Evolutionary conservation across 2,797 vertebrate species (phyloP).

Genomic region (Loriculus beryllinus): DNA sequence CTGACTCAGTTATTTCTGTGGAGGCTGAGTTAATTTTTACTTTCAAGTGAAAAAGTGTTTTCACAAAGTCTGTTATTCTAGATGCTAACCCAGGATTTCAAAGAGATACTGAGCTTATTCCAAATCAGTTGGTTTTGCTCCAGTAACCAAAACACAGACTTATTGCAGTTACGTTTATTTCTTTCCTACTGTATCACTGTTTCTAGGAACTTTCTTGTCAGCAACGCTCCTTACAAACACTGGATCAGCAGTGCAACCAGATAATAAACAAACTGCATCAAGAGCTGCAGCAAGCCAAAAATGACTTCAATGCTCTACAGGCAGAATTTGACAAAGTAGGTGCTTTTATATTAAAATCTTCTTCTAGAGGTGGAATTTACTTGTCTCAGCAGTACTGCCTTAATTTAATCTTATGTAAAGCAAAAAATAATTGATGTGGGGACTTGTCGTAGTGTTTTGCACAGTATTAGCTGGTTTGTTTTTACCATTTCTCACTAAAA

Average conservation of each 20-base stretch:
- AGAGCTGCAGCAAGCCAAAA: constrained; percentile 88
- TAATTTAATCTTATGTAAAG: neutral
- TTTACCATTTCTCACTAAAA: neutral
- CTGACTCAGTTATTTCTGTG: neutral
- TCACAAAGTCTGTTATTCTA: neutral
- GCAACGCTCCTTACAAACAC: constrained; percentile 78
- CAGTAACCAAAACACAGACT: neutral
- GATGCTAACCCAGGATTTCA: neutral
- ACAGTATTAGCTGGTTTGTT: neutral
- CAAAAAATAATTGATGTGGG: neutral
- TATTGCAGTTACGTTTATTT: neutral
- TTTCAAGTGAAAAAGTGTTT: neutral
- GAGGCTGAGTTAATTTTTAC: neutral
- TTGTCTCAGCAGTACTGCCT: neutral
- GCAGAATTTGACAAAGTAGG: constrained; percentile 87
- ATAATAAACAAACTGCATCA: constrained; percentile 82
- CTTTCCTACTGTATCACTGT: neutral
- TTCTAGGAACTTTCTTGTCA: constrained; percentile 83
- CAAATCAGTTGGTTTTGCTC: neutral
- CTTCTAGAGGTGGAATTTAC: neutral
- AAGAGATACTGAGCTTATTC: neutral
- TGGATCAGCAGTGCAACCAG: constrained; percentile 85
- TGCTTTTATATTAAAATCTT: neutral
- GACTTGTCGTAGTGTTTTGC: neutral
- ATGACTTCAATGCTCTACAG: constrained; percentile 76